phyloP scores from a whole-genome alignment of 2,888 invertebrate genomes.

The Anarsia innoxiella region DNA sequence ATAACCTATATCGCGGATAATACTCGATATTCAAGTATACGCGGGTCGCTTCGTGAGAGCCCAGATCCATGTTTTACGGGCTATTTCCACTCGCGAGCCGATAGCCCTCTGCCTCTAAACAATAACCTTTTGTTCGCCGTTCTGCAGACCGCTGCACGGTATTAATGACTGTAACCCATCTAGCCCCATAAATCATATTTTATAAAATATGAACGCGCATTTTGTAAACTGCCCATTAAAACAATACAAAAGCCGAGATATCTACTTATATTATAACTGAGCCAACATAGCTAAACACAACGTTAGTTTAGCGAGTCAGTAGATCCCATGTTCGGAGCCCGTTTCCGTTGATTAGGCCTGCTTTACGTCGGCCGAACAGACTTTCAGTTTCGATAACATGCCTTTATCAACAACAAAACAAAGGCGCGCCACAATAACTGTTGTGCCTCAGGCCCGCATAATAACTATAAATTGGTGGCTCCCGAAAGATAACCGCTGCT shows the following conservation, averaged over 20 bases:
- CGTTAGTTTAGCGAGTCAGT: neutral
- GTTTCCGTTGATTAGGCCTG: too few relatives aligned
- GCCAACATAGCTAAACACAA: neutral
- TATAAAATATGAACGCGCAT: slow-evolving; percentile 16
- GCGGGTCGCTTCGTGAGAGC: slow-evolving; percentile 10
- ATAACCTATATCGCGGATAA: slow-evolving; percentile 12
- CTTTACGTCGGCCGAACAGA: too few relatives aligned
- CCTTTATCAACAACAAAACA: slow-evolving; percentile 40
- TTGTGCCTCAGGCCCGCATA: slow-evolving; percentile 38
- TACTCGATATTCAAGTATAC: slow-evolving; percentile 6
- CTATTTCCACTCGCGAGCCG: slow-evolving; percentile 7
- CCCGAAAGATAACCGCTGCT: slow-evolving; percentile 33
- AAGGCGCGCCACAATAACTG: slow-evolving; percentile 34
- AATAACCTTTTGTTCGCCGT: slow-evolving; percentile 40
- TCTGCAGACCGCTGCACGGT: slow-evolving; percentile 26
- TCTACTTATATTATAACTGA: too few relatives aligned
- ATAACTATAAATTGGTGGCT: slow-evolving; percentile 45
- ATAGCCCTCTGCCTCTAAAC: slow-evolving; percentile 26
- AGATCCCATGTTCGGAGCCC: slow-evolving; percentile 2
- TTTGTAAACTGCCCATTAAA: slow-evolving; percentile 13
- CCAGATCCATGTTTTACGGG: slow-evolving; percentile 14
- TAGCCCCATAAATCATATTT: slow-evolving; percentile 32
- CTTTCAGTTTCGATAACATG: slow-evolving; percentile 28
- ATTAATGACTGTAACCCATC: slow-evolving; percentile 33
- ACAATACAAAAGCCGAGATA: slow-evolving; percentile 12